phyloP scores from a whole-genome alignment of 2,113 vertebrate species.

The Podilymbus podiceps region DNA sequence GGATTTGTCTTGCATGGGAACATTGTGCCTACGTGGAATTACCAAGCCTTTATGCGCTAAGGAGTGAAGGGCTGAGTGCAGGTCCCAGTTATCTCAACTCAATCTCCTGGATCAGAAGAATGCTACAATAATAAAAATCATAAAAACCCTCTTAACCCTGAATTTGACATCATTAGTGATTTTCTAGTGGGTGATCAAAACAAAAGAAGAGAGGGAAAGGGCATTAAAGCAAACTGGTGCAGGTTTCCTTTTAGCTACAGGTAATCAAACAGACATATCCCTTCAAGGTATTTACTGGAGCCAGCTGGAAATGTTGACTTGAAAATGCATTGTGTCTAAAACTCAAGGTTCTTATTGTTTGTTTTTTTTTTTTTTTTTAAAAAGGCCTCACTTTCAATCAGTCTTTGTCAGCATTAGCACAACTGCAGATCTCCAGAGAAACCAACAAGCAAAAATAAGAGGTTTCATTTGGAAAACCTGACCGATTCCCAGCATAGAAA shows the following conservation, averaged over 20 bases:
- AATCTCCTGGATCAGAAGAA: not conserved
- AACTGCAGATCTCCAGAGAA: not conserved
- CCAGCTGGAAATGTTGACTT: not conserved
- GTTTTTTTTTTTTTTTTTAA: not conserved
- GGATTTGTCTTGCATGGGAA: not conserved
- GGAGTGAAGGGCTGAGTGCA: not conserved
- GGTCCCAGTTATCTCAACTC: not conserved
- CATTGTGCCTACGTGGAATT: not conserved
- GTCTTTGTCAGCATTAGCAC: not conserved
- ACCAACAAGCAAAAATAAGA: not conserved
- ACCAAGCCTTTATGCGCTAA: not conserved
- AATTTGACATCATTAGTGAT: not conserved
- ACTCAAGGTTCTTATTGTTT: not conserved
- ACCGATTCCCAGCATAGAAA: not conserved
- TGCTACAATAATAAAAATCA: not conserved
- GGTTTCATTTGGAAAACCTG: not conserved
- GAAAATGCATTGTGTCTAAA: not conserved
- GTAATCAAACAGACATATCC: not conserved
- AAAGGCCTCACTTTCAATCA: not conserved
- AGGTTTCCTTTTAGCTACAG: not conserved
- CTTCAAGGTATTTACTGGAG: not conserved
- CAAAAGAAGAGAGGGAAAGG: not conserved
- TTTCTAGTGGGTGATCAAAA: not conserved
- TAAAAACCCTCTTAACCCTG: not conserved
- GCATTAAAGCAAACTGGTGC: not conserved